phyloP scores from a whole-genome alignment of 2,797 vertebrate genomes.

The Lindbergichthys nudifrons region DNA sequence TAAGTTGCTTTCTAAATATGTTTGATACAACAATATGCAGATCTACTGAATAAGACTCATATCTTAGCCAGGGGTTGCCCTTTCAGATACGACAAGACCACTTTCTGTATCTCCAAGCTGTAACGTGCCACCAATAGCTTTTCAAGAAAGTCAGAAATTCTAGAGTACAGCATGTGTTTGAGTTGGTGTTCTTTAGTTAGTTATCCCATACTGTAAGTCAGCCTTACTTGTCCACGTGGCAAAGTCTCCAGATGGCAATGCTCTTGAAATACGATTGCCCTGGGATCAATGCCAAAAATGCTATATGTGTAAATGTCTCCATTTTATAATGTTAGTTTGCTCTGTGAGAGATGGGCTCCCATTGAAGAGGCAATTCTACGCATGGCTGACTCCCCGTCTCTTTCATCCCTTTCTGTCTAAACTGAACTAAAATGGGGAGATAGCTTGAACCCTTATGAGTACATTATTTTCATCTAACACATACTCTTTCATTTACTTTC shows the following conservation, averaged over 20 bases:
- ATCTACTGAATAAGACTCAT: conserved; percentile 6
- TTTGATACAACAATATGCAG: conserved; percentile 15
- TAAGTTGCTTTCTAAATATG: conserved; percentile 11
- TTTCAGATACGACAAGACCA: conserved; percentile 10
- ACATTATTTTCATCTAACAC: conserved; percentile 40
- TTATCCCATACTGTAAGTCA: background rate
- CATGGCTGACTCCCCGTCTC: conserved; percentile 34
- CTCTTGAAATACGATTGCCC: conserved; percentile 25
- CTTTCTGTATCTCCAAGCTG: background rate
- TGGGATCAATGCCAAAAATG: conserved; percentile 43
- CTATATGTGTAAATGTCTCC: conserved; percentile 42
- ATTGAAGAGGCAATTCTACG: conserved; percentile 51
- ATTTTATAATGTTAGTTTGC: conserved; percentile 39
- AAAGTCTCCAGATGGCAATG: background rate
- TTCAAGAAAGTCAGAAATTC: background rate
- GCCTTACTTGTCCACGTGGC: background rate
- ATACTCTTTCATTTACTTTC: conserved; percentile 28
- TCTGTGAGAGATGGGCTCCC: conserved; percentile 41
- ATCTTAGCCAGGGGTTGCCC: background rate
- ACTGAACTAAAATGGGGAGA: conserved; percentile 30
- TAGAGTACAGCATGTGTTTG: background rate
- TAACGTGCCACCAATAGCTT: background rate
- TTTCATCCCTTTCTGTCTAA: conserved; percentile 27
- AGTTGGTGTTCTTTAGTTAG: background rate
- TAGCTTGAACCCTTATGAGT: conserved; percentile 36